These are phyloP conservation scores for Erpobdella octoculata DNA, from an alignment of 2,888 invertebrate species.

Conservation along the genomic window DNA sequence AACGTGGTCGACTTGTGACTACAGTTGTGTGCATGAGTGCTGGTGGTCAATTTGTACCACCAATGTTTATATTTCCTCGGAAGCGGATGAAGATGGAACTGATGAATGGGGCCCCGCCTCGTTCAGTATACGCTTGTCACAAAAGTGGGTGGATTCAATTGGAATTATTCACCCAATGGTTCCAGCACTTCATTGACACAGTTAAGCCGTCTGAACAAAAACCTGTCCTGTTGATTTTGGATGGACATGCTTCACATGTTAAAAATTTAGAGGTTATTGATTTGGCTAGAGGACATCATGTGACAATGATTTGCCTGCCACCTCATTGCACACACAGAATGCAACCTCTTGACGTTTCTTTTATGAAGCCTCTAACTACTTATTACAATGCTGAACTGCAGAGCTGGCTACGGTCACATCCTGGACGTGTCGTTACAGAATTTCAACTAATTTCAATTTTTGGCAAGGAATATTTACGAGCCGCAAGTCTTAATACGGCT, in stretches of 20 bases:
- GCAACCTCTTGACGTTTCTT: slow-evolving; percentile 17
- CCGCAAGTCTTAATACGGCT: no score
- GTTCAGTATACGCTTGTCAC: slow-evolving; percentile 8
- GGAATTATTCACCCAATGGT: slow-evolving; percentile 7
- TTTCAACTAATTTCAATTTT: background rate
- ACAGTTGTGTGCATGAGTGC: slow-evolving; percentile 9
- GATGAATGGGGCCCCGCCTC: slow-evolving; percentile 14
- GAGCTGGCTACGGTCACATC: slow-evolving; percentile 8
- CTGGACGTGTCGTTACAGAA: slow-evolving; percentile 6
- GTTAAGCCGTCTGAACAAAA: background rate
- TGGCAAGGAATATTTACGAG: no score
- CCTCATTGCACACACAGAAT: slow-evolving; percentile 20
- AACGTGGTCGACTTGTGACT: slow-evolving; percentile 5
- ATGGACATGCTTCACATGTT: slow-evolving; percentile 7
- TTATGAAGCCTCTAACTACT: slow-evolving; percentile 16
- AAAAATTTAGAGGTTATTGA: slow-evolving; percentile 5
- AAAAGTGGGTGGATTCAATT: slow-evolving; percentile 18
- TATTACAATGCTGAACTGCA: slow-evolving; percentile 11
- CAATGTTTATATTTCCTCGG: no score
- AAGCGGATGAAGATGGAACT: slow-evolving; percentile 5
- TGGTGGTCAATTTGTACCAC: background rate
- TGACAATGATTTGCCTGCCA: background rate
- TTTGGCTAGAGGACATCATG: background rate
- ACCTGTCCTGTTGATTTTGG: background rate
- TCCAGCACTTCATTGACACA: background rate